Evolutionary conservation across 2,113 vertebrate genomes (phyloP), one percentile per base, ranked within the genome.

Genomic region (Hyaena hyaena): DNA sequence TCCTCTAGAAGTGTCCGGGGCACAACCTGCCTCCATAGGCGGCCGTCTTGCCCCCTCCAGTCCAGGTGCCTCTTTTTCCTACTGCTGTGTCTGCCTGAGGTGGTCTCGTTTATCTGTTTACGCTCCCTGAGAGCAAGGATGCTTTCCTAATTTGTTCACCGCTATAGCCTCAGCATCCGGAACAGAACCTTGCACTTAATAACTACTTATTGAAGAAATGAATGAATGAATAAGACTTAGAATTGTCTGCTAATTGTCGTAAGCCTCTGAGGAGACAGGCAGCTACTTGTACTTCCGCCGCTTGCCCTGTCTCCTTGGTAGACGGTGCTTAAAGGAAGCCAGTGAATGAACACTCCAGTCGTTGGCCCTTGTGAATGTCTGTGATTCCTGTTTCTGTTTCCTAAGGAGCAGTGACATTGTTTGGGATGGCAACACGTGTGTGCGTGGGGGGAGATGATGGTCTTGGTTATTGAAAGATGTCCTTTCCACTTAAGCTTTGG

Each of bases 381-480:
- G 53, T 48, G 3, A 43, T 73, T 93, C 24, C 24, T 33, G 4
- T 61, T 68, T n/a, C 63, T 88, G 33, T 88, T 76, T 95, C 66
- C 87, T 53, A 61, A 92, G 74, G 84, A 96, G 19, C 3, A 2
- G 35, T 76, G 96, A 90, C 92, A 24, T 33, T 93, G 9, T 84
- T 55, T 95, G 85, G 33, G 65, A 48, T 82, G 28, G 93, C 71
- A 33, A 65, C 24, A 35, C 0, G 0, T 24, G 23, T 77, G 74
- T 77, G 14, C 7, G 2, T 77, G 26, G 43, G 28, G 86, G 63
- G 35, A 77, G 66, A 50, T 97, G 50, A 96, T 68, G 81, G 73
- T 94, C 65, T 68, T 79, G 81, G 88, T 85, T 88, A 45, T 66
- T 73, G 95, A 90, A 84, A 66, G 90, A 33, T 53, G 76, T 88